A percentile compares a stretch with the other conserved stretches of the same genome.
Evolutionary conservation across 1,140 invertebrate genomes (phyloP).

Genomic region (Dendrolimus kikuchii): DNA sequence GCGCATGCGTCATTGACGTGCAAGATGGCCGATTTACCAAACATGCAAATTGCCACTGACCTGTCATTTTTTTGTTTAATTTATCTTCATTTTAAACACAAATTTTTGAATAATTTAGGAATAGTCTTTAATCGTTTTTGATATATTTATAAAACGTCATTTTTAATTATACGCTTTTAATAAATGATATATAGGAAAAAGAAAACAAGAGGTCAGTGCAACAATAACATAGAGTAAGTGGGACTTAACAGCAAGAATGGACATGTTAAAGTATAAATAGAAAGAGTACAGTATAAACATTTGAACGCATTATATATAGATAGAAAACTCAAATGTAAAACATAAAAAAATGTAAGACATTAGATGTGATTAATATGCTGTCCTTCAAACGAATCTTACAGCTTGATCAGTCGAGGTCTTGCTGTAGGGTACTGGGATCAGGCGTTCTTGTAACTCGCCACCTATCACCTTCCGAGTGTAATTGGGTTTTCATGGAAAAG

Average conservation of each 20-base stretch:
- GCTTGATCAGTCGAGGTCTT: slow-evolving; percentile 99
- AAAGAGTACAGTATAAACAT: slow-evolving; percentile 43
- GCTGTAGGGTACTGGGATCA: slow-evolving; percentile 99
- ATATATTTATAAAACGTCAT: too few species aligned
- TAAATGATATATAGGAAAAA: slow-evolving; percentile 5
- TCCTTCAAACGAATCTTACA: slow-evolving; percentile 80
- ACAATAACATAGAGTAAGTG: slow-evolving; percentile 19
- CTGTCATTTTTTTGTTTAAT: slow-evolving; percentile 2
- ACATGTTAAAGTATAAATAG: slow-evolving; percentile 31
- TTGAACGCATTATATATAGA: slow-evolving; percentile 48
- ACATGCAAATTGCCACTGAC: slow-evolving; percentile 26
- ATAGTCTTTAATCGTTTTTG: too few species aligned
- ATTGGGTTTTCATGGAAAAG: slow-evolving; percentile 82
- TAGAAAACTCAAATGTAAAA: slow-evolving; percentile 19
- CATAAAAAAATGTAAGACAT: slow-evolving; percentile 40
- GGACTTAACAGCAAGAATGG: slow-evolving; percentile 23
- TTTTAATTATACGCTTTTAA: too few species aligned
- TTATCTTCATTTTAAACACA: slow-evolving; percentile 8
- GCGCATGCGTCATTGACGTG: slow-evolving; percentile 31
- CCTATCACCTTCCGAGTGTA: slow-evolving; percentile 94
- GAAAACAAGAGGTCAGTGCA: slow-evolving; percentile 45
- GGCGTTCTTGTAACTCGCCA: slow-evolving; percentile 99
- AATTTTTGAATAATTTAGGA: too few species aligned
- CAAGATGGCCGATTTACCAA: slow-evolving; percentile 10
- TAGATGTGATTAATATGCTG: slow-evolving; percentile 42